Evolutionary conservation across 2,888 invertebrate genomes (phyloP).

Genomic region (Polyommatus icarus): DNA sequence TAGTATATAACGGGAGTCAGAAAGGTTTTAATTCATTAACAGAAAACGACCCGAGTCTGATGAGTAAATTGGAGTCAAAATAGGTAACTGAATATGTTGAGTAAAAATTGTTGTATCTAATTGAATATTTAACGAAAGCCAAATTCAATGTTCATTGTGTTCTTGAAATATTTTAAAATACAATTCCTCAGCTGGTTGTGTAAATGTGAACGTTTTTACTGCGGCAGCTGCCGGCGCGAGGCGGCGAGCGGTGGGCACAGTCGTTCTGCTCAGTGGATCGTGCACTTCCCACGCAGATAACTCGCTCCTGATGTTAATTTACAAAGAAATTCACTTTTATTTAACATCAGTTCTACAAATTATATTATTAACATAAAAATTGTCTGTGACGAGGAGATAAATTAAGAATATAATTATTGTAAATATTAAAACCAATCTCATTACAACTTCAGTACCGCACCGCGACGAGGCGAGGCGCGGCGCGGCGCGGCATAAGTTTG

Average conservation of each 20-base stretch:
- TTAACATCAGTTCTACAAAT: not conserved
- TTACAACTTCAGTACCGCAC: too few relatives aligned
- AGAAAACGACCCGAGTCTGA: too few relatives aligned
- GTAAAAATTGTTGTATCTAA: too few relatives aligned
- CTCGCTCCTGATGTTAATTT: not conserved
- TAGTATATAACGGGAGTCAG: too few relatives aligned
- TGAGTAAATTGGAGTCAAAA: too few relatives aligned
- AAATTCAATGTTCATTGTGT: not conserved
- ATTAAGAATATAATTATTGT: too few relatives aligned
- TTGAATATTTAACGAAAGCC: too few relatives aligned
- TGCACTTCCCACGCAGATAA: not conserved
- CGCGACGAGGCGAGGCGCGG: too few relatives aligned
- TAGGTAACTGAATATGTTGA: too few relatives aligned
- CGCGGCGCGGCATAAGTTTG: too few relatives aligned
- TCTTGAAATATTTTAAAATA: not conserved
- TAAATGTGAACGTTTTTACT: not conserved
- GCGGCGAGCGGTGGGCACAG: not conserved
- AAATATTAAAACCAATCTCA: too few relatives aligned
- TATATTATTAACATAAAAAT: not conserved
- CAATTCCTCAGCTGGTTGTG: not conserved
- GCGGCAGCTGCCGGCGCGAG: not conserved
- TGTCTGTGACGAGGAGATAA: not conserved
- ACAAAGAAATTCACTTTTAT: not conserved
- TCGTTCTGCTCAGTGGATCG: not conserved
- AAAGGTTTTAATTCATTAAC: too few relatives aligned